Percentiles rank a stretch among this genome's conserved stretches.
Conservation (phyloP, 2,888 invertebrate genomes). For the Trachelus tabidus region DNA sequence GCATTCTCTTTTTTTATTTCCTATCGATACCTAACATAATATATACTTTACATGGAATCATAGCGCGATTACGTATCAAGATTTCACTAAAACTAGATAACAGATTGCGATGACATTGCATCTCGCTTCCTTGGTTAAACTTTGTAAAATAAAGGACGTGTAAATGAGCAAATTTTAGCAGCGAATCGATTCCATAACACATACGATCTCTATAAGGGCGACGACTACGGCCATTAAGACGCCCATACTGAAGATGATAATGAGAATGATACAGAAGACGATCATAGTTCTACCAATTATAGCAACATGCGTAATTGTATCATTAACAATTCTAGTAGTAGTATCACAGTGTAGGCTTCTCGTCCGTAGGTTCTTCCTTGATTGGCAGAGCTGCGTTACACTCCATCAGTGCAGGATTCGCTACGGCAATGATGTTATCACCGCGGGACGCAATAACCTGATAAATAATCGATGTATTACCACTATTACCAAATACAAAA, state of each 20-base stretch:
- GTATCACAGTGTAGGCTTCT: conserved; percentile 60
- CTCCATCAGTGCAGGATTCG: conserved; percentile 81
- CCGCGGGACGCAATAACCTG: conserved; percentile 87
- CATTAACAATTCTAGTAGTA: conserved; percentile 29
- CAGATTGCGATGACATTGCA: conserved; percentile 11
- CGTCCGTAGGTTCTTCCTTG: conserved; percentile 62
- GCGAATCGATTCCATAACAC: neutral
- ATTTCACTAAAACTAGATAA: conserved; percentile 21
- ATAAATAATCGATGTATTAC: conserved; percentile 6
- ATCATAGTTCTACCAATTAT: conserved; percentile 21
- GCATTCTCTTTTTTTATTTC: conserved; percentile 17
- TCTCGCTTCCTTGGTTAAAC: neutral
- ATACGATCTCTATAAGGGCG: conserved; percentile 19
- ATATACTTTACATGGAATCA: neutral
- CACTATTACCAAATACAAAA: no score
- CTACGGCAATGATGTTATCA: conserved; percentile 89
- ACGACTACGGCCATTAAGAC: conserved; percentile 23
- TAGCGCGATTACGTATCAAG: conserved; percentile 4
- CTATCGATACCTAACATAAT: conserved; percentile 21
- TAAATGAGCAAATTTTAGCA: neutral
- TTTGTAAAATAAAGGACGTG: conserved; percentile 18
- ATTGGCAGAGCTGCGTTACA: conserved; percentile 55
- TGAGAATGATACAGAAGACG: conserved; percentile 21
- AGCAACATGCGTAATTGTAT: conserved; percentile 10
- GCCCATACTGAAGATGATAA: conserved; percentile 22